Base-by-base conservation (phyloP, 2,113 vertebrate species). In the Poecile atricapillus region DNA sequence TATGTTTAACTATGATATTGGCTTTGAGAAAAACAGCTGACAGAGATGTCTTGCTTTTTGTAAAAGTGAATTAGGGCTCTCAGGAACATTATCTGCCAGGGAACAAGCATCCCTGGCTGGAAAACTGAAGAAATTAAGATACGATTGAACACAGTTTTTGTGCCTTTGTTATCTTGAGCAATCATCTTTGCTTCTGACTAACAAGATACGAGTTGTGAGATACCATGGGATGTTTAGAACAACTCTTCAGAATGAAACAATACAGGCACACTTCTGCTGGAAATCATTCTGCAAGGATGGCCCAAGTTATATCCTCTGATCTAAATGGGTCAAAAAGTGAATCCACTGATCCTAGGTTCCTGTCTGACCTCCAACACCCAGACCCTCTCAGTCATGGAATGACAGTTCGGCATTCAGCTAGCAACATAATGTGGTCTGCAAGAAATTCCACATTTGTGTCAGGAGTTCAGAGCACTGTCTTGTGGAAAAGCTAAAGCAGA, bases 1-100 rank as follows among this genome's bases (percentile, higher is more conserved):
- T 39, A 27, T 25, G 47, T 28, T 47, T 8, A 56, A 64, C 23
- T 39, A 23, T 1, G 1, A 5, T 3, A 39, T 31, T 39, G n/a
- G 28, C 3, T 39, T 56, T n/a, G n/a, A 84, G 69, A 47, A 74
- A 63, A 64, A 39, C 0, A 0, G 7, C n/a, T n/a, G 41, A 12
- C 2, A 3, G n/a, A 65, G 41, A 20, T 15, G 4, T 23, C 49
- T 33, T 73, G 23, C 5, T 27, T 30, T 64, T 21, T 33, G 22
- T 22, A 37, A 46, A 39, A 55, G 23, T n/a, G 41, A 64, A 19
- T 47, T n/a, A 41, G 41, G 47, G 41, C 23, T 74, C 41, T n/a
- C 49, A 64, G 59, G 30, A 56, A 74, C 12, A 64, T 39, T 56
- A 27, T 27, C 10, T 1, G 0, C 11, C 28, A 15, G 15, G 69